Evolutionary conservation across 2,888 invertebrate species (phyloP), one percentile per base, ranked within the genome.

Genomic region (Globia sparganii): DNA sequence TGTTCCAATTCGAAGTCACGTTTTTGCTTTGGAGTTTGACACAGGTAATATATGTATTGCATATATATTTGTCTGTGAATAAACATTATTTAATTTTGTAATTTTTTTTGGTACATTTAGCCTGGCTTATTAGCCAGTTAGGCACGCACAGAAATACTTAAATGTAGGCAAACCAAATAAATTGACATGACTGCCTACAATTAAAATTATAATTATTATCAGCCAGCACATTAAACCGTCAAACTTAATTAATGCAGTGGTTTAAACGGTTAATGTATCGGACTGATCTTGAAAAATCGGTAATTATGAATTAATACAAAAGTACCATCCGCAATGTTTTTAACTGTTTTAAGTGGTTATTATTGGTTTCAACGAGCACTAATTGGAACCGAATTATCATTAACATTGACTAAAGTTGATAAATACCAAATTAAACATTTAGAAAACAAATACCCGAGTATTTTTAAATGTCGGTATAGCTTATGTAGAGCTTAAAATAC

Each of bases 291-390:
- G 64, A 31, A 53, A 49, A 73, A 64, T 61, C 6, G 21, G 28
- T 46, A 80, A 72, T 80, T 56, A 53, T 40, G 15, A 75, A 75
- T 53, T 65, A 72, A 80, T 64, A n/a, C n/a, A 40, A 61, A 66
- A 37, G 53, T 25, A 28, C 49, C 21, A 8, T 11, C 37, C 28
- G n/a, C 34, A 40, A 40, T 40, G 9, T n/a, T n/a, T n/a, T n/a
- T n/a, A n/a, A n/a, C n/a, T n/a, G n/a, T n/a, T n/a, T n/a, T n/a
- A n/a, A 5, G 49, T 21, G 11, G 6, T 64, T 43, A 6, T 66
- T 67, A 13, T 25, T 34, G 25, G 11, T 56, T 43, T 77, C 37
- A 34, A 58, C 43, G 15, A 15, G 4, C 43, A 34, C 28, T 34
- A 21, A 28, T 21, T 28, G 28, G 18, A 40, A 65, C 28, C 1